Percentiles rank a stretch among this genome's conserved stretches.
phyloP scores from a whole-genome alignment of 2,888 invertebrate species.

The Dolichopus griseipennis region DNA sequence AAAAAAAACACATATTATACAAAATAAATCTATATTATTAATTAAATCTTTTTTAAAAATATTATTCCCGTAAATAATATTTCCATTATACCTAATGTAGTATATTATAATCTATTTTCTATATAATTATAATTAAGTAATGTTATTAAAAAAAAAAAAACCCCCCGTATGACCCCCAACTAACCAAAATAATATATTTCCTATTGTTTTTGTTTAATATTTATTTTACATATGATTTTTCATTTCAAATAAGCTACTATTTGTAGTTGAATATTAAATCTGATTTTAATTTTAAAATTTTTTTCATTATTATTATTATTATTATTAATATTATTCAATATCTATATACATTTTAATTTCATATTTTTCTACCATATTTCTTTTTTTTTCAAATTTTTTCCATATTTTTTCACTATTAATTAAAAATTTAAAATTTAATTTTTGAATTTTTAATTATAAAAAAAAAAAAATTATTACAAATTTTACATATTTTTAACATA shows the following conservation, averaged over 20 bases:
- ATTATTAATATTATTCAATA: neutral
- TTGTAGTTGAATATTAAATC: neutral
- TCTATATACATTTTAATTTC: neutral
- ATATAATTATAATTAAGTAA: too few species aligned
- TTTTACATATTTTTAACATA: too few species aligned
- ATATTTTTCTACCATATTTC: neutral
- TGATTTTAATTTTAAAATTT: neutral
- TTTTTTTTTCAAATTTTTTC: neutral
- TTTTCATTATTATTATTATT: neutral
- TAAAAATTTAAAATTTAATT: too few species aligned
- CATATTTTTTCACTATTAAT: neutral
- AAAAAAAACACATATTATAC: neutral
- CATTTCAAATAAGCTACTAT: neutral
- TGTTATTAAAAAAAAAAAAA: too few species aligned
- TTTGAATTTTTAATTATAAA: too few species aligned
- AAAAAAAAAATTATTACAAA: too few species aligned
- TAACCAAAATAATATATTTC: neutral
- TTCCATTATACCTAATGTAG: too few species aligned
- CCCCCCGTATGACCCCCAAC: neutral
- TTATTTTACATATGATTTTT: constrained; percentile 6
- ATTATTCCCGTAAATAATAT: too few species aligned
- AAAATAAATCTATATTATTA: neutral
- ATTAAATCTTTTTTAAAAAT: neutral
- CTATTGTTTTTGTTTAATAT: constrained; percentile 4
- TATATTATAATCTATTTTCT: too few species aligned